These are phyloP conservation scores for Belgica antarctica DNA, from an alignment of 2,888 invertebrate species.

Conservation along the genomic window DNA sequence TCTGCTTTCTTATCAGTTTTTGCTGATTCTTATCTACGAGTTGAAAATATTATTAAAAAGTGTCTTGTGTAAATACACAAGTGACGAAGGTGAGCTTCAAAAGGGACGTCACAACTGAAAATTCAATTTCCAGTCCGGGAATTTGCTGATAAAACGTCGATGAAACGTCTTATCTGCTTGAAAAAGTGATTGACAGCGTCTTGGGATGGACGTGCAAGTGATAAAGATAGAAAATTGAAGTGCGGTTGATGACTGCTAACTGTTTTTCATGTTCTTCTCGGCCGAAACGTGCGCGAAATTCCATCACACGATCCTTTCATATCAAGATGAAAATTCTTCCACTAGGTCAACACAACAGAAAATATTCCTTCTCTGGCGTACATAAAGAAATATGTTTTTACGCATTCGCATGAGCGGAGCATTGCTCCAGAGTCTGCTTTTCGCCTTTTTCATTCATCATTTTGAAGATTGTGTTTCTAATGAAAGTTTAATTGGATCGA, in stretches of 20 bases:
- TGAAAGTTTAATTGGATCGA: conserved; percentile 41
- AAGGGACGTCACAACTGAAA: too few species aligned
- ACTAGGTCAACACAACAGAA: conserved; percentile 27
- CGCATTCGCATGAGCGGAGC: conserved; percentile 43
- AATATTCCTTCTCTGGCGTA: conserved; percentile 23
- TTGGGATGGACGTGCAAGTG: too few species aligned
- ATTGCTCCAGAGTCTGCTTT: conserved; percentile 31
- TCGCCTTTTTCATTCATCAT: conserved; percentile 40
- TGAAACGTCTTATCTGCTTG: too few species aligned
- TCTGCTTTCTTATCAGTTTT: conserved; percentile 6
- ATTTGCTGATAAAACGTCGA: too few species aligned
- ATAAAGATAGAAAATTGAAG: too few species aligned
- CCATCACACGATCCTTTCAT: not conserved
- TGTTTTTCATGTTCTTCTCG: too few species aligned
- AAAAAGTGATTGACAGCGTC: too few species aligned
- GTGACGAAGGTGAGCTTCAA: too few species aligned
- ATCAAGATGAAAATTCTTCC: conserved; percentile 29
- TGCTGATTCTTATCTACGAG: conserved; percentile 16
- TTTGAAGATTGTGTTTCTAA: conserved; percentile 14
- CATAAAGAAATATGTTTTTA: conserved; percentile 16
- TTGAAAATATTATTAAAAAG: not conserved
- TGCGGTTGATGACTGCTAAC: too few species aligned
- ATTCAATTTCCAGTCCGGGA: too few species aligned
- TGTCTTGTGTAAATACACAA: not conserved
- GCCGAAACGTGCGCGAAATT: too few species aligned